Evolutionary conservation across 2,888 invertebrate species (phyloP).

Genomic region (Athalia rosae): DNA sequence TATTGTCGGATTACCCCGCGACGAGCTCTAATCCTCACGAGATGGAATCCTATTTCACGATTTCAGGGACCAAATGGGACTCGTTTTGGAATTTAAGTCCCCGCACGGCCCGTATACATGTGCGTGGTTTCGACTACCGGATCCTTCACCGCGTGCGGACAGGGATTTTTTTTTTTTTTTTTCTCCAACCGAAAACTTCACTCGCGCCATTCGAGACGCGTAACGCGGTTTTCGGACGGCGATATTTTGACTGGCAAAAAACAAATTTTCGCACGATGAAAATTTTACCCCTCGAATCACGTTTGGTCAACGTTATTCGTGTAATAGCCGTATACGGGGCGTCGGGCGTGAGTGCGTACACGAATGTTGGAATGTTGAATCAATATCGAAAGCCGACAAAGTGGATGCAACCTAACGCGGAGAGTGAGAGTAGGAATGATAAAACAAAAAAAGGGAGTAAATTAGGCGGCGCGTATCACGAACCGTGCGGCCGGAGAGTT

Average conservation of each 20-base stretch:
- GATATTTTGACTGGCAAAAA: too few relatives aligned
- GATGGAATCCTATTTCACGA: slow-evolving; percentile 70
- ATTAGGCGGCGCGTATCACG: slow-evolving; percentile 4
- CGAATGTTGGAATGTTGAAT: not conserved
- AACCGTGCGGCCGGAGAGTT: not conserved
- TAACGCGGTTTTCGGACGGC: too few relatives aligned
- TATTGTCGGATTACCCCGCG: slow-evolving; percentile 71
- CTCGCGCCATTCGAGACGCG: too few relatives aligned
- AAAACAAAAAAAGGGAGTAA: slow-evolving; percentile 1
- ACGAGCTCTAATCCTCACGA: slow-evolving; percentile 68
- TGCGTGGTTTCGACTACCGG: not conserved
- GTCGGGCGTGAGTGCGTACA: not conserved
- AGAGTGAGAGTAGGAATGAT: slow-evolving; percentile 20
- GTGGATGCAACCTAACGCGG: slow-evolving; percentile 1
- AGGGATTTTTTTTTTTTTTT: not conserved
- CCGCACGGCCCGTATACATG: slow-evolving; percentile 35
- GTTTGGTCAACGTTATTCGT: too few relatives aligned
- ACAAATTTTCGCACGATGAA: too few relatives aligned
- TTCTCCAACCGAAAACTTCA: not conserved
- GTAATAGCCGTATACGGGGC: too few relatives aligned
- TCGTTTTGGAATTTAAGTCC: slow-evolving; percentile 67
- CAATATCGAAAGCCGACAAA: slow-evolving; percentile 22
- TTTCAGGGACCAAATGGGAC: slow-evolving; percentile 55
- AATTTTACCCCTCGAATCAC: too few relatives aligned
- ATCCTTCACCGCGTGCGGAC: not conserved